Percentiles rank a stretch among this genome's conserved stretches.
phyloP scores from a whole-genome alignment of 2,113 vertebrate species.

The Tretioscincus oriximinensis region DNA sequence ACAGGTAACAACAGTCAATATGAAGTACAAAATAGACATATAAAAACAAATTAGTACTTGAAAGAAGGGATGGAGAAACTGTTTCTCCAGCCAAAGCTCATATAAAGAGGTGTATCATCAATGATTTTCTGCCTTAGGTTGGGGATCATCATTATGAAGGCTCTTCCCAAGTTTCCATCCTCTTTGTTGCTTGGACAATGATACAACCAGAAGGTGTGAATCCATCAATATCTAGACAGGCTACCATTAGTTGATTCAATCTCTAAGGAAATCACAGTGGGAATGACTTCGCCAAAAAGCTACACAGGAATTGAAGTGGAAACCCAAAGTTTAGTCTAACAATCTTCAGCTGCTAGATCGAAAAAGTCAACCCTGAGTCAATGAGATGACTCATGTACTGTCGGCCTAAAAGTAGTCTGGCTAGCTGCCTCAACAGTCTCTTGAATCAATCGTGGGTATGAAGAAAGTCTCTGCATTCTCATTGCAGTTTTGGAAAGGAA shows the following conservation, averaged over 20 bases:
- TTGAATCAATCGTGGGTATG: not conserved
- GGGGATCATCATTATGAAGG: too few species aligned
- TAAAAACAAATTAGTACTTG: too few species aligned
- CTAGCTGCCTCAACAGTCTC: not conserved
- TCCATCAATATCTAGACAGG: not conserved
- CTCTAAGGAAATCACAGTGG: not conserved
- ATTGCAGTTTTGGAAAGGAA: not conserved
- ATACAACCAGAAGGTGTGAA: too few species aligned
- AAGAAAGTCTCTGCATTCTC: not conserved
- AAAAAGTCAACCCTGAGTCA: not conserved
- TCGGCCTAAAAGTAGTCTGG: not conserved
- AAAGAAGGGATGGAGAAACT: too few species aligned
- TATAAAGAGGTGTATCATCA: too few species aligned
- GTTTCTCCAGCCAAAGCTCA: too few species aligned
- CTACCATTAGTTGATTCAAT: not conserved
- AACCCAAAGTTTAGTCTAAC: not conserved
- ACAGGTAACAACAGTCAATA: too few species aligned
- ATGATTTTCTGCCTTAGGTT: too few species aligned
- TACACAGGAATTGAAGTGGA: not conserved
- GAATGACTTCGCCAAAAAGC: not conserved
- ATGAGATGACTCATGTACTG: not conserved
- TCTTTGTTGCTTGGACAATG: too few species aligned
- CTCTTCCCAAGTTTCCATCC: too few species aligned
- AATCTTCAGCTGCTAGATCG: not conserved
- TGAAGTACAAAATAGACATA: too few species aligned